These are phyloP conservation scores for Diglossa brunneiventris DNA, from an alignment of 2,113 vertebrate species.

Conservation along the genomic window DNA sequence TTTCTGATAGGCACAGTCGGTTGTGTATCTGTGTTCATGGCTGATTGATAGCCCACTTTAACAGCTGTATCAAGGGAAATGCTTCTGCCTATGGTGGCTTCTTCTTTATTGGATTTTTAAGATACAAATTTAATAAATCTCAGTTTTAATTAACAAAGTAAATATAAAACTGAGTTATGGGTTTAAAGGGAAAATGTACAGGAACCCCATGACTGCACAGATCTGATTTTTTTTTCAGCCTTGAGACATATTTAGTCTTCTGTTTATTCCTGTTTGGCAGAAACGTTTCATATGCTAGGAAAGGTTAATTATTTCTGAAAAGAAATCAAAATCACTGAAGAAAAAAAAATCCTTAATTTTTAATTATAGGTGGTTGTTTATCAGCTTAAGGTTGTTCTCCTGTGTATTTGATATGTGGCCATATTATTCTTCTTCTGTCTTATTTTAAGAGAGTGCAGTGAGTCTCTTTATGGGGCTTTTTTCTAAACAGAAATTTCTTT, in stretches of 20 bases:
- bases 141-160: conserved; percentile 49
- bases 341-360: neutral
- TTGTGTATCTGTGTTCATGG: neutral
- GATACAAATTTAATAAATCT: conserved; percentile 52
- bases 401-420: neutral
- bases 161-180: conserved; percentile 3
- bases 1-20: neutral
- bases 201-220: neutral
- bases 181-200: conserved; percentile 3
- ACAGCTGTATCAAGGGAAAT: neutral
- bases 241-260: conserved; percentile 1
- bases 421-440: neutral
- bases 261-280: conserved; percentile 38
- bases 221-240: neutral
- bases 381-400: neutral
- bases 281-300: conserved; percentile 3
- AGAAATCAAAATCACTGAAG: conserved; percentile 24
- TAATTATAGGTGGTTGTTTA: neutral
- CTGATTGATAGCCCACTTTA: conserved; percentile 12
- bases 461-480: neutral
- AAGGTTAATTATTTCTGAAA: conserved; percentile 48
- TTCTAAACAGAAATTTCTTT: neutral
- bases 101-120: conserved; percentile 52
- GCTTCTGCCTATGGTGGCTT: neutral
- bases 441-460: neutral